These are phyloP conservation scores for Esox niger DNA, from an alignment of 2,113 vertebrate species.

Conservation along the genomic window DNA sequence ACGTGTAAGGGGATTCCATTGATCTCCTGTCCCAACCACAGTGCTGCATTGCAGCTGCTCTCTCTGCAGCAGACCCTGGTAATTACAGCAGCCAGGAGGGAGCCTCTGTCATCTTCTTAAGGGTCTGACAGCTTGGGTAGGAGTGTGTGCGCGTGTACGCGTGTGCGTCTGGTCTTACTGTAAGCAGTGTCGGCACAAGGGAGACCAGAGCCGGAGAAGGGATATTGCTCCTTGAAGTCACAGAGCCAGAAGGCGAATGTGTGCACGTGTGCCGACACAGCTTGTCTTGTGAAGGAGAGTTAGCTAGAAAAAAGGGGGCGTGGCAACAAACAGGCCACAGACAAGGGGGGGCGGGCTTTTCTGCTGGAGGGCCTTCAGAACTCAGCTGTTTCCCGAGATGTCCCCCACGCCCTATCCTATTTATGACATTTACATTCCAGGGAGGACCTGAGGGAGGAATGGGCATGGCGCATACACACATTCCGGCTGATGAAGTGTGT, in stretches of 20 bases:
- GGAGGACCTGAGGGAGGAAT: not conserved
- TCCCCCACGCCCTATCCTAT: not conserved
- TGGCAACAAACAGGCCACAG: too few relatives aligned
- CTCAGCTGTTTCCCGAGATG: not conserved
- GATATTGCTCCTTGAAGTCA: not conserved
- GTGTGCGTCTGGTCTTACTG: too few relatives aligned
- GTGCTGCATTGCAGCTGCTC: constrained; percentile 17
- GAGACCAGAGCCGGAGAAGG: not conserved
- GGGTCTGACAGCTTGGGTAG: not conserved
- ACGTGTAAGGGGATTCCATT: not conserved
- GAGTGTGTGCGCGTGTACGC: too few relatives aligned
- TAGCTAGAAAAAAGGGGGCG: not conserved
- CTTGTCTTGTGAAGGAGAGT: not conserved
- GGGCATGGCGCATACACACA: not conserved
- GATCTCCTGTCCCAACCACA: constrained; percentile 4
- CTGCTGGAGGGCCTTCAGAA: too few relatives aligned
- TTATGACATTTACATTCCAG: constrained; percentile 1
- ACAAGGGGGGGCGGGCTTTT: too few relatives aligned
- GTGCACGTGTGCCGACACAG: not conserved
- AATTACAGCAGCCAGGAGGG: constrained; percentile 6
- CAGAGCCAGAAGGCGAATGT: not conserved
- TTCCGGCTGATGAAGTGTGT: not conserved
- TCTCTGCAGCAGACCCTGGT: constrained; percentile 7
- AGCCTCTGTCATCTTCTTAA: constrained; percentile 7
- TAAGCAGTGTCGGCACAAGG: not conserved